Percentiles rank a stretch among this genome's conserved stretches.
These are phyloP conservation scores for Ruditapes philippinarum DNA, from an alignment of 1,140 invertebrate genomes.

Conservation along the genomic window DNA sequence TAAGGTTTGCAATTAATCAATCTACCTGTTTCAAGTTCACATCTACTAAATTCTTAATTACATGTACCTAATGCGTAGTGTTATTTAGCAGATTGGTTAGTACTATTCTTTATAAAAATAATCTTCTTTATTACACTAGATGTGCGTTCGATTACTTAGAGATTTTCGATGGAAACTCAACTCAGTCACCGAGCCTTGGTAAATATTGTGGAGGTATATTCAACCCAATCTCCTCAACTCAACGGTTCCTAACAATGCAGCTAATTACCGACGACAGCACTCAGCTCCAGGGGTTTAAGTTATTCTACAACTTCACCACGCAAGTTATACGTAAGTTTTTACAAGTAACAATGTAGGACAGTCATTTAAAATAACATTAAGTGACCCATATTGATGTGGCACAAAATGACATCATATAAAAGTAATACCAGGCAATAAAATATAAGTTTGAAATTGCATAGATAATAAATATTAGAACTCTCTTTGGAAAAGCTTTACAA, in stretches of 20 bases:
- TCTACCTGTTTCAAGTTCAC: no score
- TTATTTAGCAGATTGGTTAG: no score
- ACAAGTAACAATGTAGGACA: no score
- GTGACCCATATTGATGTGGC: no score
- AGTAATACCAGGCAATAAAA: no score
- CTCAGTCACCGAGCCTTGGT: slow-evolving; percentile 3
- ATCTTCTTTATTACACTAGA: slow-evolving; percentile 3
- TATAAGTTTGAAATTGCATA: no score
- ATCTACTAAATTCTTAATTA: background rate
- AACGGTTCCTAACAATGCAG: slow-evolving; percentile 33
- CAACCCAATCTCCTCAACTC: slow-evolving; percentile 30
- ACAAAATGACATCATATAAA: no score
- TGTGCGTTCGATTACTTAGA: slow-evolving; percentile 36
- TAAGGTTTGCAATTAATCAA: no score
- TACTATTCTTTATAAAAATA: no score
- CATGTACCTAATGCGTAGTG: no score
- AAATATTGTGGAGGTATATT: slow-evolving; percentile 45
- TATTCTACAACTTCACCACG: slow-evolving; percentile 57
- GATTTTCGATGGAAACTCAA: slow-evolving; percentile 45
- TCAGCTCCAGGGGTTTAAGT: slow-evolving; percentile 5
- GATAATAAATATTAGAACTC: background rate
- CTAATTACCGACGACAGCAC: slow-evolving; percentile 33
- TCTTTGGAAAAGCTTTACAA: no score
- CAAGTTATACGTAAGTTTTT: slow-evolving; percentile 42
- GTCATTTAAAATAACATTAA: no score